phyloP scores from a whole-genome alignment of 2,797 vertebrate species.

The Graptemys geographica region DNA sequence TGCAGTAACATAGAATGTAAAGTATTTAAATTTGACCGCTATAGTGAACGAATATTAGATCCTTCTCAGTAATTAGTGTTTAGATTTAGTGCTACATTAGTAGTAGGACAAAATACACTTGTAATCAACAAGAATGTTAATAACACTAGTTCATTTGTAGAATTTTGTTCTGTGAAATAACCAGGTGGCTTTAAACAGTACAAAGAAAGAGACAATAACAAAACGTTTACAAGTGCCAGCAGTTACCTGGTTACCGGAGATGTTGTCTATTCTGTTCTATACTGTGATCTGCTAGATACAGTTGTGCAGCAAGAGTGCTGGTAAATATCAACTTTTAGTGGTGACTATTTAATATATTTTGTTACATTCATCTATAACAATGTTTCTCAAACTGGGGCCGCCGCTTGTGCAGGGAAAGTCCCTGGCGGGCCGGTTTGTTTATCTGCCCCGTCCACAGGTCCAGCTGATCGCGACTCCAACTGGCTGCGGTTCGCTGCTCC shows the following conservation, averaged over 20 bases:
- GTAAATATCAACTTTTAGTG: neutral
- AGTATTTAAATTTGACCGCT: neutral
- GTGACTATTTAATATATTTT: neutral
- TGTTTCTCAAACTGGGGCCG: too few relatives aligned
- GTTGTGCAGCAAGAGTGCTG: neutral
- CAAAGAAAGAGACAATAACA: neutral
- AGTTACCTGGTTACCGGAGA: neutral
- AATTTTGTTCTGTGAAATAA: neutral
- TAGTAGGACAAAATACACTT: neutral
- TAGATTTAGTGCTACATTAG: neutral
- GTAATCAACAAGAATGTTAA: neutral
- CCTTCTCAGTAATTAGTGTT: neutral
- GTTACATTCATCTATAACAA: too few relatives aligned
- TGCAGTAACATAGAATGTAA: neutral
- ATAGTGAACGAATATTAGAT: fast-evolving
- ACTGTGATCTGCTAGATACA: neutral
- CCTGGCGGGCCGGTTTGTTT: too few relatives aligned
- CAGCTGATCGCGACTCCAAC: too few relatives aligned
- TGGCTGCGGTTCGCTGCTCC: too few relatives aligned
- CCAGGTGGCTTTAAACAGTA: neutral
- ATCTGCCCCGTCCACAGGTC: too few relatives aligned
- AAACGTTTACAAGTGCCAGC: neutral
- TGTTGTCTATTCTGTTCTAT: fast-evolving
- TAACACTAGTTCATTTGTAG: neutral
- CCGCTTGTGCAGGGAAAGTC: too few relatives aligned